These are phyloP conservation scores for Pediacus dermestoides DNA, from an alignment of 2,888 invertebrate genomes.

Conservation along the genomic window DNA sequence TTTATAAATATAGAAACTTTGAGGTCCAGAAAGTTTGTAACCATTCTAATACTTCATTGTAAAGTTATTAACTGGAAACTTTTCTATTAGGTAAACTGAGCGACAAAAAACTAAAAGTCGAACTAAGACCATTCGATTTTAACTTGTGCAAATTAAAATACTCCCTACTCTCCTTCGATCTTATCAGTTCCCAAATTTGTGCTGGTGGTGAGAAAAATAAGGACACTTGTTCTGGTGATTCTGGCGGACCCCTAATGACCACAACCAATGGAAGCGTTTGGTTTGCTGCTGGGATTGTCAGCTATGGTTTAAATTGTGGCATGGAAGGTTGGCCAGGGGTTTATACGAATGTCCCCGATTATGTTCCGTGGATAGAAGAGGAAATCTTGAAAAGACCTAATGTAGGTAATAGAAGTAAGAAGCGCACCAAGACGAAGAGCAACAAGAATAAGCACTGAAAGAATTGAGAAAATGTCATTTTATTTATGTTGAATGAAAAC, in stretches of 20 bases:
- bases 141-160: conserved; percentile 56
- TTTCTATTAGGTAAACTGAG: conserved; percentile 34
- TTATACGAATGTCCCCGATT: conserved; percentile 61
- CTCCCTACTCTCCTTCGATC: conserved; percentile 48
- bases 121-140: conserved; percentile 56
- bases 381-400: conserved; percentile 23
- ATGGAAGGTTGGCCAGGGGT: conserved; percentile 66
- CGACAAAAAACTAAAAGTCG: conserved; percentile 61
- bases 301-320: conserved; percentile 67
- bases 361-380: conserved; percentile 60
- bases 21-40: no score
- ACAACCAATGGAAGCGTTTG: conserved; percentile 34
- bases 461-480: no score
- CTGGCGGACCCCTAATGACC: conserved; percentile 74
- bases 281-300: conserved; percentile 63
- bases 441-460: no score
- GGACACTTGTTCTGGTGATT: conserved; percentile 77
- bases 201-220: conserved; percentile 67
- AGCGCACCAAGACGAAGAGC: no score
- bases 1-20: no score
- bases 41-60: no score
- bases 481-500: no score
- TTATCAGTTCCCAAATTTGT: conserved; percentile 62
- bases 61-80: conserved; percentile 2
- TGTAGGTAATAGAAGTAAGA: no score